Evolutionary conservation across 2,797 vertebrate genomes (phyloP), one percentile per base, ranked within the genome.

Genomic region (Muscicapa comitata): DNA sequence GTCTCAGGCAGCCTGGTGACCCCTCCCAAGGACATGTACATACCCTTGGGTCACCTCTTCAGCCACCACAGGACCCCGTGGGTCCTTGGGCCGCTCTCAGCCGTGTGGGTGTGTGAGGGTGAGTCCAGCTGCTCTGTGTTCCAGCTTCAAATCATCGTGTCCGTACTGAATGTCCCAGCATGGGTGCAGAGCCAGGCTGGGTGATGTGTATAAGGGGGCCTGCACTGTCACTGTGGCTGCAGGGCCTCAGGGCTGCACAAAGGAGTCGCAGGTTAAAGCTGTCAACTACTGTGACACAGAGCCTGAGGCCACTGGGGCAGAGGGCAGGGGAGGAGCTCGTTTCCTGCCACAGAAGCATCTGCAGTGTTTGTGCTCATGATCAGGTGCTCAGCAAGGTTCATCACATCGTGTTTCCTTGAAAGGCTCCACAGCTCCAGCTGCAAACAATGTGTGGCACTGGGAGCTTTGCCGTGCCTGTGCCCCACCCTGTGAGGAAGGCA

Each of bases 111-210:
- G 59, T 48, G 79, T 83, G 84, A 72, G 61, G 50, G 63, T 88
- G 85, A 88, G 61, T 59, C 86, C 95, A 93, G 77, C 83, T 95
- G 94, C 74, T 94, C 92, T 90, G 8, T n/a, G 77, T 93, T 88
- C 71, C 86, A 81, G 37, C 86, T 91, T 94, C 96, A 85, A 86
- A 90, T 94, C 91, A 90, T 95, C 42, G 17, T 95, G 92, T 96
- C 87, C 88, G 93, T 94, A 61, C 75, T 94, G 91, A 97, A 96
- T 97, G 94, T 97, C 91, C 40, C 55, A 23, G 5, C 35, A 6
- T 23, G 92, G 72, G 70, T 6, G 86, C 92, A 74, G 94, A 88
- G 94, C 91, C 86, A 18, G 16, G 16, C 1, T 9, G 91, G 71
- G 74, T 3, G 76, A 73, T 6, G 4, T 13, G 15, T n/a, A 43